phyloP scores from a whole-genome alignment of 2,888 invertebrate genomes.

The Antheraea assamensis region DNA sequence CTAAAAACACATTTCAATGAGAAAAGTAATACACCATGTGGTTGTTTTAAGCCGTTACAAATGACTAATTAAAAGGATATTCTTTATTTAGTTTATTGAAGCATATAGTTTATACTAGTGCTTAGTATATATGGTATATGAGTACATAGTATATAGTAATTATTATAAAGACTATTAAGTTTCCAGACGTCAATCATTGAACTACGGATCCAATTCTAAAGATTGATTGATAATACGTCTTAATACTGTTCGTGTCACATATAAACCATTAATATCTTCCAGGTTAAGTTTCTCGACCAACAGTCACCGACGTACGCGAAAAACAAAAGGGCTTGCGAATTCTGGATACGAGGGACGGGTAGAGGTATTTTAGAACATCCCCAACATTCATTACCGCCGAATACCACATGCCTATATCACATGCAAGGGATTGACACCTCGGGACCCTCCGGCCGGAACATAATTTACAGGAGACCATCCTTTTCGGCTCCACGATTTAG shows the following conservation, averaged over 20 bases:
- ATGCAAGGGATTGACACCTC: constrained; percentile 85
- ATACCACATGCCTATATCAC: constrained; percentile 94
- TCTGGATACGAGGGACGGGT: constrained; percentile 91
- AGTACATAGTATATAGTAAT: too few relatives aligned
- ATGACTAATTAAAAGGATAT: too few relatives aligned
- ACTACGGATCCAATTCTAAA: too few relatives aligned
- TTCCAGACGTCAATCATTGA: too few relatives aligned
- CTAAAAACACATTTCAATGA: too few relatives aligned
- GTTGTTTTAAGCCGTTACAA: too few relatives aligned
- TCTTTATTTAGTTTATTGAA: too few relatives aligned
- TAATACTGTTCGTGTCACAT: background rate
- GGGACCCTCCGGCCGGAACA: constrained; percentile 81
- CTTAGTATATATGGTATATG: too few relatives aligned
- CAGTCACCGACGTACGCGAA: constrained; percentile 92
- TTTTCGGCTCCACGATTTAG: constrained; percentile 87
- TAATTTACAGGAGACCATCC: constrained; percentile 79
- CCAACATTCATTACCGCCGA: constrained; percentile 91
- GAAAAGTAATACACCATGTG: too few relatives aligned
- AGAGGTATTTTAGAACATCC: constrained; percentile 92
- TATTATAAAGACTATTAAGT: too few relatives aligned
- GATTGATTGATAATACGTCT: too few relatives aligned
- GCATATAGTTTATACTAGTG: too few relatives aligned
- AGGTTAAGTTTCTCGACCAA: constrained; percentile 92
- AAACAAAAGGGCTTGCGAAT: constrained; percentile 92
- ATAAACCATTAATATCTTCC: constrained; percentile 52